These are phyloP conservation scores for Sebastes oblongus DNA, from an alignment of 2,797 vertebrate genomes.

Conservation along the genomic window DNA sequence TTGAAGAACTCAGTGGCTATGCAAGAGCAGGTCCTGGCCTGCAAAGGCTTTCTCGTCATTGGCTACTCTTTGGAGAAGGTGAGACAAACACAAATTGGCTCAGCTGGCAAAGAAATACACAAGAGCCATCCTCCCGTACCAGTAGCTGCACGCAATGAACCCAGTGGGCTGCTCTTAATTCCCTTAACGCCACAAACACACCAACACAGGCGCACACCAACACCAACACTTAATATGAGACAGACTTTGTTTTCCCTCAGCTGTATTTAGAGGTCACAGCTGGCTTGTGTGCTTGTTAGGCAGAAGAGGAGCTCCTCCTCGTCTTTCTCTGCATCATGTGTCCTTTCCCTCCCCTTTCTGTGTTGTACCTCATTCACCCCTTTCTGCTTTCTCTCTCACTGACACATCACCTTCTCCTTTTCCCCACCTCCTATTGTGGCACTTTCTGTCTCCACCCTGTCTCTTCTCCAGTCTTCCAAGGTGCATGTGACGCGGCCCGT, in stretches of 20 bases:
- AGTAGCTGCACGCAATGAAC: slow-evolving; percentile 30
- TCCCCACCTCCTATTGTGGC: not conserved
- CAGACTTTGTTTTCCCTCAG: slow-evolving; percentile 38
- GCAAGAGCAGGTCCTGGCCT: slow-evolving; percentile 98
- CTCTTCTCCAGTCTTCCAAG: slow-evolving; percentile 90
- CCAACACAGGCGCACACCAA: slow-evolving; percentile 17
- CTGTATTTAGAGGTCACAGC: slow-evolving; percentile 64
- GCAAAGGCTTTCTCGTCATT: slow-evolving; percentile 98
- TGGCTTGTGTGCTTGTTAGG: slow-evolving; percentile 59
- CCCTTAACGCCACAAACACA: slow-evolving; percentile 15
- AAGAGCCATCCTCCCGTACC: not conserved
- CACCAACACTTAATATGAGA: slow-evolving; percentile 18
- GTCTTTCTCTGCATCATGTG: slow-evolving; percentile 38
- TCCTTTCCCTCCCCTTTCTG: slow-evolving; percentile 15
- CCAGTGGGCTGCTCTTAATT: slow-evolving; percentile 11
- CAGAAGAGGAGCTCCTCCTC: slow-evolving; percentile 46
- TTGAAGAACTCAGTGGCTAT: slow-evolving; percentile 97
- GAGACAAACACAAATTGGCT: slow-evolving; percentile 52
- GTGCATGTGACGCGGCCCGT: slow-evolving; percentile 90
- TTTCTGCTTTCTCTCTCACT: slow-evolving; percentile 17
- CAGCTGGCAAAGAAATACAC: slow-evolving; percentile 29
- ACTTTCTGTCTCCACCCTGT: slow-evolving; percentile 11
- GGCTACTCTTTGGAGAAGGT: slow-evolving; percentile 98
- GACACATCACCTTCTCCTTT: not conserved
- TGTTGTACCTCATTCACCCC: not conserved